phyloP scores from a whole-genome alignment of 2,888 invertebrate species.

The Apamea crenata region DNA sequence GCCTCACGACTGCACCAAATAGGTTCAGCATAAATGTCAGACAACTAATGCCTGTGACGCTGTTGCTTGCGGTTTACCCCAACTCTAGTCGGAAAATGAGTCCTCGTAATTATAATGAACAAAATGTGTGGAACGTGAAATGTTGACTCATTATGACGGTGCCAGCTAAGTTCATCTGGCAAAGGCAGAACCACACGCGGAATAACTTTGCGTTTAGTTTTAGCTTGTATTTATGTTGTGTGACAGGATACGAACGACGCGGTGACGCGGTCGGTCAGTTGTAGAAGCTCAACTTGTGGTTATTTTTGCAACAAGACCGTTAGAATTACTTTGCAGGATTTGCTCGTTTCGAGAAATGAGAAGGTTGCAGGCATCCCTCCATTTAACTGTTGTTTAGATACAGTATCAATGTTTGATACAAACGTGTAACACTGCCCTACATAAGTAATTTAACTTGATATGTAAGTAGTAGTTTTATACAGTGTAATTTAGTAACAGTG shows the following conservation, averaged over 20 bases:
- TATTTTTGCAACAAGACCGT: not conserved
- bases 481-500: not conserved
- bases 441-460: not conserved
- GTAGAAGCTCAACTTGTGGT: not conserved
- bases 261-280: not conserved
- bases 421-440: not conserved
- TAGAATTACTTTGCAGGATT: not conserved
- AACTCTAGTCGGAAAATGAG: too few relatives aligned
- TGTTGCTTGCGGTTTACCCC: too few relatives aligned
- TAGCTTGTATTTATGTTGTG: not conserved
- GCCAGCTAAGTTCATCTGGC: too few relatives aligned
- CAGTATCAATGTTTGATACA: not conserved
- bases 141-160: too few relatives aligned
- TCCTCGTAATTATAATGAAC: too few relatives aligned
- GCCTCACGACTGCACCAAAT: too few relatives aligned
- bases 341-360: not conserved
- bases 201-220: not conserved
- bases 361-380: not conserved
- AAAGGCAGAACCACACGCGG: too few relatives aligned
- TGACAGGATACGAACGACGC: not conserved
- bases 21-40: too few relatives aligned
- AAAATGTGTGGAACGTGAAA: too few relatives aligned
- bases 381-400: not conserved
- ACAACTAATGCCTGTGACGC: too few relatives aligned
- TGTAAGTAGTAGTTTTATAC: not conserved